phyloP scores from a whole-genome alignment of 1,140 invertebrate genomes.

The Pseudomyrmex cubaensis region DNA sequence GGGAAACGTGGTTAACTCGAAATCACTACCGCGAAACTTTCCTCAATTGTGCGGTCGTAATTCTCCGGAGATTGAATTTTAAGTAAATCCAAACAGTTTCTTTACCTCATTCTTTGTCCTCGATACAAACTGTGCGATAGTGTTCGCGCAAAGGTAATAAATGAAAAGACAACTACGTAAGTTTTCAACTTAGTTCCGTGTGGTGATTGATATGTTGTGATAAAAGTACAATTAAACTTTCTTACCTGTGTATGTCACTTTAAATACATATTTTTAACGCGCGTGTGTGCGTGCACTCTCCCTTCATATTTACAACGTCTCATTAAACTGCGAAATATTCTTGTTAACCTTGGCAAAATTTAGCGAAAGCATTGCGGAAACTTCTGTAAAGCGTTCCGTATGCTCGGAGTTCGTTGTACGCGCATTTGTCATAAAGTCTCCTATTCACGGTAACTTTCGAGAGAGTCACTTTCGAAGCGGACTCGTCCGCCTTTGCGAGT shows the following conservation, averaged over 20 bases:
- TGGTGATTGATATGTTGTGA: too few species aligned
- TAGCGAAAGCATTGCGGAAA: not conserved
- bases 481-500: not conserved
- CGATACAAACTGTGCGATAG: constrained; percentile 14
- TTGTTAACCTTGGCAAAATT: not conserved
- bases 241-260: not conserved
- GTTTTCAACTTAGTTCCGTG: not conserved
- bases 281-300: too few species aligned
- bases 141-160: not conserved
- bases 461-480: not conserved
- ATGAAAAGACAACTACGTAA: not conserved
- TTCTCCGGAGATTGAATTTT: constrained; percentile 33
- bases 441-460: constrained; percentile 20
- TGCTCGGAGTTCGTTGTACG: not conserved
- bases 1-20: constrained; percentile 37
- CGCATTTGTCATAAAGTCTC: constrained; percentile 7
- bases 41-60: constrained; percentile 12
- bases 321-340: not conserved
- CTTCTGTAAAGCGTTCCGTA: not conserved
- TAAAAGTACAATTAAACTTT: not conserved
- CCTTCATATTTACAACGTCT: not conserved
- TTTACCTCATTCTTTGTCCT: constrained; percentile 9
- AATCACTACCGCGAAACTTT: constrained; percentile 26
- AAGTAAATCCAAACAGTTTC: constrained; percentile 9
- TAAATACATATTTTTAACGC: not conserved